These are phyloP conservation scores for Sphinx pinastri DNA, from an alignment of 2,888 invertebrate genomes.

Conservation along the genomic window DNA sequence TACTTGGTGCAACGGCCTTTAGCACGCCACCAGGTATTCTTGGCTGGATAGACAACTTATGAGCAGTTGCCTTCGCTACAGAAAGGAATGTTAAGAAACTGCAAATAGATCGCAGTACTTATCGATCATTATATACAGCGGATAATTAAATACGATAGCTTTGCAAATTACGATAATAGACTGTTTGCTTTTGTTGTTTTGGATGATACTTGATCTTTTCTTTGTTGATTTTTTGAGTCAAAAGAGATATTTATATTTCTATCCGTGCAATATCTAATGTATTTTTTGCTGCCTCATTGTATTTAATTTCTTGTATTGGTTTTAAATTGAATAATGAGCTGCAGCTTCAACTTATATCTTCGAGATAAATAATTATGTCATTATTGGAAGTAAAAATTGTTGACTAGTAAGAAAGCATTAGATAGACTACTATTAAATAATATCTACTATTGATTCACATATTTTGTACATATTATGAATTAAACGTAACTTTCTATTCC, in stretches of 20 bases:
- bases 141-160: no score
- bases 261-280: no score
- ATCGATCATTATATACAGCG: no score
- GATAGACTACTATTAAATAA: not conserved
- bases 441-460: not conserved
- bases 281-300: not conserved
- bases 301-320: not conserved
- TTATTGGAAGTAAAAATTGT: not conserved
- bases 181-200: no score
- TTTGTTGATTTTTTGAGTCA: no score
- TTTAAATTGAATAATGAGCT: not conserved
- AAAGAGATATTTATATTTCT: no score
- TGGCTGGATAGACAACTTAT: not conserved
- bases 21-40: not conserved
- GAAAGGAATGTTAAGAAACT: not conserved
- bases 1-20: constrained; percentile 23
- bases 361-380: not conserved
- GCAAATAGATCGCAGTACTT: no score
- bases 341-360: not conserved
- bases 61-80: not conserved
- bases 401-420: not conserved
- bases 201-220: no score
- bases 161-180: no score
- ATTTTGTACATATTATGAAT: not conserved
- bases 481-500: constrained; percentile 26